Evolutionary conservation across 2,113 vertebrate genomes (phyloP).

Genomic region (Rhynchopsitta pachyrhyncha): DNA sequence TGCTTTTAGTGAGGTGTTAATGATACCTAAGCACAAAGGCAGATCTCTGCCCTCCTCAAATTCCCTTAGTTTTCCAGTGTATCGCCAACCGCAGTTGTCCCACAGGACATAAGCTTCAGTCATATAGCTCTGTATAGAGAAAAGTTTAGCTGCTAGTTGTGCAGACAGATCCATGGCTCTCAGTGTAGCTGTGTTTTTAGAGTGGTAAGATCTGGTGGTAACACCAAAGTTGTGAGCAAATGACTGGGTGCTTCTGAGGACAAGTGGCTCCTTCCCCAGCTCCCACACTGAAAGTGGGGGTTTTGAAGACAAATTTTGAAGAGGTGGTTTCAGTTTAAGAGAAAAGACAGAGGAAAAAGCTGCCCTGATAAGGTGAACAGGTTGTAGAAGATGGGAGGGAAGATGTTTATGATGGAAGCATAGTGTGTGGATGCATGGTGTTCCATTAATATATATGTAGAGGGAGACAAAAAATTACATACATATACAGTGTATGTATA

Average conservation of each 20-base stretch:
- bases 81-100: background rate
- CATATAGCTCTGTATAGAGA: background rate
- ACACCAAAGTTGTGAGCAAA: background rate
- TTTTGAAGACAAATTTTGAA: background rate
- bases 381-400: background rate
- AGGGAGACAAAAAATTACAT: background rate
- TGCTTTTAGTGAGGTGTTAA: background rate
- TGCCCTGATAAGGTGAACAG: background rate
- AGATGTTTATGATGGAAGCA: background rate
- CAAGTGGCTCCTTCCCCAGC: background rate
- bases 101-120: background rate
- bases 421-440: background rate
- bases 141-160: background rate
- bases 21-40: background rate
- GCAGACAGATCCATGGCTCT: background rate
- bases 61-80: background rate
- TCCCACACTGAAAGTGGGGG: background rate
- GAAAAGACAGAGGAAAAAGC: background rate
- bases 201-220: background rate
- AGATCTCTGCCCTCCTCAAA: background rate
- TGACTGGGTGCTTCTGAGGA: background rate
- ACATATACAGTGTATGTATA: fast-evolving
- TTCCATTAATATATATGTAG: background rate
- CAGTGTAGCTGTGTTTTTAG: fast-evolving
- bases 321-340: background rate